phyloP scores from a whole-genome alignment of 2,888 invertebrate genomes.

The Leptinotarsa rubiginosa region DNA sequence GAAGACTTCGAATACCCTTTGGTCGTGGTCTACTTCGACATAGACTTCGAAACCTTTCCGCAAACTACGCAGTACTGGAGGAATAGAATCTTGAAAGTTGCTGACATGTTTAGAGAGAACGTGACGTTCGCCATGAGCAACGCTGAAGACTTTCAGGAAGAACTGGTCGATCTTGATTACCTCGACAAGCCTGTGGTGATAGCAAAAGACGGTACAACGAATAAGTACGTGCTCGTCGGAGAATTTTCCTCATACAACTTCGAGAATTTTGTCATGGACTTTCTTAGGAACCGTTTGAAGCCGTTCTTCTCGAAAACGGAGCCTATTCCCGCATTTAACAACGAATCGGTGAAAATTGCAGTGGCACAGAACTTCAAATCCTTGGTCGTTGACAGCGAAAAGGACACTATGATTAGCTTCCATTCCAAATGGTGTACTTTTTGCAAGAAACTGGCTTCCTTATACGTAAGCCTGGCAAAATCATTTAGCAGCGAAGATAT shows the following conservation, averaged over 20 bases:
- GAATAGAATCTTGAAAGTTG: background rate
- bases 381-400: background rate
- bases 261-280: background rate
- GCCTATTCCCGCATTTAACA: background rate
- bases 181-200: background rate
- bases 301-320: background rate
- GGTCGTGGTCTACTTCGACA: background rate
- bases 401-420: background rate
- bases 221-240: background rate
- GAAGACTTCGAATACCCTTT: background rate
- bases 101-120: background rate
- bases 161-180: background rate
- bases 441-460: background rate
- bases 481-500: background rate
- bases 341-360: background rate
- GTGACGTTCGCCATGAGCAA: background rate
- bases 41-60: background rate
- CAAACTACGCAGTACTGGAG: constrained; percentile 7
- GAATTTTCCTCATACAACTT: background rate
- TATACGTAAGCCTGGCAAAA: background rate
- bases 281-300: background rate
- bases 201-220: background rate
- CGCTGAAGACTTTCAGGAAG: constrained; percentile 4
- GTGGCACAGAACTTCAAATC: background rate
- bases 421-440: background rate